Evolutionary conservation across 2,888 invertebrate species (phyloP), one percentile per base, ranked within the genome.

Genomic region (Microctonus brassicae): DNA sequence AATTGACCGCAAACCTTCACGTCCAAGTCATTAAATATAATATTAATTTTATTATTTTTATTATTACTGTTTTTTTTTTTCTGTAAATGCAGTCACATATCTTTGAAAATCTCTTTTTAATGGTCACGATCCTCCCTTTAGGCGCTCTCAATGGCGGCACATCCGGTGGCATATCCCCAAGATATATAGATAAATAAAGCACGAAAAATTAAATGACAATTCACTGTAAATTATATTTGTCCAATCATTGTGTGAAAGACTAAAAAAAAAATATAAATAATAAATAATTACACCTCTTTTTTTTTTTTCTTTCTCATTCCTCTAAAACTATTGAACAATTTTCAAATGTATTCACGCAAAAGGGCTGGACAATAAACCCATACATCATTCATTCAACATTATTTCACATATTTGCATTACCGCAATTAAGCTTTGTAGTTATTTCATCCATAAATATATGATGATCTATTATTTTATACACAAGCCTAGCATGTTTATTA

Each of bases 21-120:
- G 61, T 69, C 72, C 75, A 42, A n/a, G n/a, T n/a, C n/a, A 70
- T 78, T 75, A 75, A 80, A 29, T 78, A 76, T 47, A 47, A 9
- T 26, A 29, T 57, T 26, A 57, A 57, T 57, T 77, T 77, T 76
- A 79, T 79, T 76, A 78, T 73, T 73, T 57, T 47, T 53, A 3
- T 42, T n/a, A 2, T n/a, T 42, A 3, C 10, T 42, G 2, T 20
- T 61, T 62, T 62, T 64, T 65, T 42, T 17, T 52, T 22, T 39
- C 17, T 22, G 17, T 67, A 65, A 24, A 22, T 13, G 57, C 11
- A 57, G 11, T 26, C 24, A 42, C 20, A 66, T 29, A 20, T 61
- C 17, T 42, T 26, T 26, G 26, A 69, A 87, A 86, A 87, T 87
- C 84, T 79, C 80, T 84, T 87, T 86, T 86, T 86, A 86, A 86